These are phyloP conservation scores for Terebella lapidaria DNA, from an alignment of 2,888 invertebrate species.

Conservation along the genomic window DNA sequence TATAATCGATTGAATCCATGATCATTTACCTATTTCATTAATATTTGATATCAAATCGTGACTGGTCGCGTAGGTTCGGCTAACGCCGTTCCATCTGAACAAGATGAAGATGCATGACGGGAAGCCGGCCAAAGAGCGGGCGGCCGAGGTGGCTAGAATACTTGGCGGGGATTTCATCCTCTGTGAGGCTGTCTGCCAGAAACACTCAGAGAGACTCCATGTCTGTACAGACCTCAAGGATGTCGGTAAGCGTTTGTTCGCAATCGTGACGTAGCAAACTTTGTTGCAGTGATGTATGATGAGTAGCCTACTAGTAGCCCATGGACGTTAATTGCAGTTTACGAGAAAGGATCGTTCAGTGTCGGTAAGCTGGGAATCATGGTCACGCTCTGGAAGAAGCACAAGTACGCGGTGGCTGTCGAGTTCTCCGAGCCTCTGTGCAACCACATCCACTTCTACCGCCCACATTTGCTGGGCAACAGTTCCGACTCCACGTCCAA, in stretches of 20 bases:
- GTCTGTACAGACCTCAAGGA: neutral
- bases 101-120: neutral
- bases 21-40: neutral
- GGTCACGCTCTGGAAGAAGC: conserved; percentile 15
- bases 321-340: neutral
- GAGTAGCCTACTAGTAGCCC: too few relatives aligned
- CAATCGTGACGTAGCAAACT: too few relatives aligned
- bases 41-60: too few relatives aligned
- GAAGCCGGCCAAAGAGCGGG: neutral
- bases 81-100: neutral
- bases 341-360: conserved; percentile 1
- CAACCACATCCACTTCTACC: conserved; percentile 17
- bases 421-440: conserved; percentile 24
- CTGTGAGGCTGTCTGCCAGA: conserved; percentile 2
- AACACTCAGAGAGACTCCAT: neutral
- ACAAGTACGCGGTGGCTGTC: conserved; percentile 17
- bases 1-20: too few relatives aligned
- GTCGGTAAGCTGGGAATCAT: conserved; percentile 19
- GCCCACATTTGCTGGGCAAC: conserved; percentile 15
- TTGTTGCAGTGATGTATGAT: too few relatives aligned
- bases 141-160: neutral
- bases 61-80: too few relatives aligned
- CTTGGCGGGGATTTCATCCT: neutral
- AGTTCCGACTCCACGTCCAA: conserved; percentile 9
- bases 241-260: neutral